phyloP scores from a whole-genome alignment of 2,888 invertebrate genomes.

The Oxystoma pomonae region DNA sequence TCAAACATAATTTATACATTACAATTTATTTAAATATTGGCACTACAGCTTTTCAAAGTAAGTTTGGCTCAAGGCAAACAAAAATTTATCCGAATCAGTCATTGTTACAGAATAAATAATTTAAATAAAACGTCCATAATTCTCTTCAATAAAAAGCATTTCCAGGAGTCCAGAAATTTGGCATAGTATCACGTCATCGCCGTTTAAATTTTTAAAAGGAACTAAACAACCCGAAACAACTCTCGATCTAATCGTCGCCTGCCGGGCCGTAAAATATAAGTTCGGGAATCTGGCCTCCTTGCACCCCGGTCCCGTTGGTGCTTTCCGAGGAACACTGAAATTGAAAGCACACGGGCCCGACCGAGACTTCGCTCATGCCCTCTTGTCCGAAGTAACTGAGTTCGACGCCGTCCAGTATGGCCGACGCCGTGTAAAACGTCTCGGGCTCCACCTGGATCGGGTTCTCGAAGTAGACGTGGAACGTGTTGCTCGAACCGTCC shows the following conservation, averaged over 20 bases:
- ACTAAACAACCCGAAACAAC: not conserved
- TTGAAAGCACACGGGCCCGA: constrained; percentile 92
- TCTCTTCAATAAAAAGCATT: not conserved
- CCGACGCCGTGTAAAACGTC: constrained; percentile 93
- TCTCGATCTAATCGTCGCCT: constrained; percentile 41
- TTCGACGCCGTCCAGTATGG: constrained; percentile 88
- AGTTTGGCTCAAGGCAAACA: not conserved
- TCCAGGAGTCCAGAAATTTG: no score
- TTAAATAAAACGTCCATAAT: not conserved
- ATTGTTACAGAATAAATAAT: not conserved
- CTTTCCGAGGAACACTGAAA: constrained; percentile 97
- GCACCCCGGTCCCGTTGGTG: constrained; percentile 95
- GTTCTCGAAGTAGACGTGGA: constrained; percentile 83
- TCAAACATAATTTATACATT: no score
- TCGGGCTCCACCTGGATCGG: constrained; percentile 87
- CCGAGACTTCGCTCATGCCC: constrained; percentile 90
- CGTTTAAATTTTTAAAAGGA: not conserved
- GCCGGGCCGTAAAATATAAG: constrained; percentile 91
- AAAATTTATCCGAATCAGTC: not conserved
- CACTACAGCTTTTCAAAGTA: not conserved
- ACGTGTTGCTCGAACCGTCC: constrained; percentile 94
- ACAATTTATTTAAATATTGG: not conserved
- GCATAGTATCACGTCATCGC: no score
- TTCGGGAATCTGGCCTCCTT: constrained; percentile 97
- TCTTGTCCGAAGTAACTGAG: constrained; percentile 97